These are phyloP conservation scores for Ornithoptera alexandrae DNA, from an alignment of 2,888 invertebrate species.

Conservation along the genomic window DNA sequence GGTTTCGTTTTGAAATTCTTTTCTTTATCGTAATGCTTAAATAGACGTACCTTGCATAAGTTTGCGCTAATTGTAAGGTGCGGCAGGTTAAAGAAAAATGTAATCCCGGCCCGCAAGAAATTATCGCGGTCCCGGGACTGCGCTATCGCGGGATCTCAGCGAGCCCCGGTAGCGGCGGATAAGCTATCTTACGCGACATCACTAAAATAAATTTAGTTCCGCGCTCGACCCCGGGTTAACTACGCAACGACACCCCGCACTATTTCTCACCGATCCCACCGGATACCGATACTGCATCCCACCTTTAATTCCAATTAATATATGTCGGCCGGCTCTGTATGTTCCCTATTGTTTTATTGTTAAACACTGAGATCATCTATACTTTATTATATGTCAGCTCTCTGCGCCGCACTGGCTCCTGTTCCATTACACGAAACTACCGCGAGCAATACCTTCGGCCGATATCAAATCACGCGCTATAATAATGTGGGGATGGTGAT, in stretches of 20 bases:
- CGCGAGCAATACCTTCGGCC: too few species aligned
- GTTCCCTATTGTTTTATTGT: too few species aligned
- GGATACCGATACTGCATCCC: slow-evolving; percentile 51
- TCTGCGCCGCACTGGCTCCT: too few species aligned
- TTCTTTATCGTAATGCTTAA: not conserved
- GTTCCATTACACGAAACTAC: too few species aligned
- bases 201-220: slow-evolving; percentile 68
- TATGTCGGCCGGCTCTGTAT: not conserved
- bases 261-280: slow-evolving; percentile 61
- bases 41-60: slow-evolving; percentile 7
- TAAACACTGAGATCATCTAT: too few species aligned
- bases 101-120: slow-evolving; percentile 56
- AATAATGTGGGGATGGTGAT: too few species aligned
- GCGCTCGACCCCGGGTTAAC: slow-evolving; percentile 57
- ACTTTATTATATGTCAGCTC: too few species aligned
- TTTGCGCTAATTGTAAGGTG: slow-evolving; percentile 22
- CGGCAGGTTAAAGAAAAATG: slow-evolving; percentile 41
- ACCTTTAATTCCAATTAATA: slow-evolving; percentile 29
- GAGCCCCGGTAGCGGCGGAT: slow-evolving; percentile 63
- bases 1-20: too few species aligned
- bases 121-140: slow-evolving; percentile 47
- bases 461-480: too few species aligned
- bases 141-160: slow-evolving; percentile 57
- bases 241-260: slow-evolving; percentile 55
- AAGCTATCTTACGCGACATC: slow-evolving; percentile 67